phyloP scores from a whole-genome alignment of 2,113 vertebrate species.

The Cephalopterus ornatus region DNA sequence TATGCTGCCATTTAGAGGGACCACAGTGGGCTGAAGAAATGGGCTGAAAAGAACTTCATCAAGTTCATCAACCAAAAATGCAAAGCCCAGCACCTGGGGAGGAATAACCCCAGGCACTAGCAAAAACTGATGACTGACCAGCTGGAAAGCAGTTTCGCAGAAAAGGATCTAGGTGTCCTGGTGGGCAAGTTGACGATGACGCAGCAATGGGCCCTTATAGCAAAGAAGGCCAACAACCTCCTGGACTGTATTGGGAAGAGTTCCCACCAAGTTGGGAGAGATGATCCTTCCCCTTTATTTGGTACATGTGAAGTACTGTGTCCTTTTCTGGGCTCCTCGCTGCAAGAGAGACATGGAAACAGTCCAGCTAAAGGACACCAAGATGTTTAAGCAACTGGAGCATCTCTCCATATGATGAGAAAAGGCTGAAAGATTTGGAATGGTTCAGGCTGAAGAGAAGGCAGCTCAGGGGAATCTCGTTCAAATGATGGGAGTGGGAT shows the following conservation, averaged over 20 bases:
- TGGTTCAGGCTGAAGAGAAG: neutral
- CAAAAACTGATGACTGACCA: rapidly evolving
- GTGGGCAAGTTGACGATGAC: neutral
- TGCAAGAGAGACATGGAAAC: neutral
- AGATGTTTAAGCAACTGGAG: neutral
- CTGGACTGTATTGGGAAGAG: rapidly evolving
- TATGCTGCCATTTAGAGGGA: neutral
- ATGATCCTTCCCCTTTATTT: neutral
- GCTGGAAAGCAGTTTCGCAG: neutral
- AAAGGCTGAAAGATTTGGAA: neutral
- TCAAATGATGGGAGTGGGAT: neutral
- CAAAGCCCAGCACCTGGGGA: neutral
- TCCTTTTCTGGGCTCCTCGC: neutral
- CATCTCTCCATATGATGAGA: neutral
- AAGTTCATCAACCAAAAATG: neutral
- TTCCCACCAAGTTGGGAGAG: rapidly evolving
- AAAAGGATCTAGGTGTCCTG: neutral
- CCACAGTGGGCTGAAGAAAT: neutral
- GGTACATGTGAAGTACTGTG: neutral
- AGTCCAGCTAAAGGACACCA: neutral
- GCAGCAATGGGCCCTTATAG: rapidly evolving
- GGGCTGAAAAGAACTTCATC: neutral
- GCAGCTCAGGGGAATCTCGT: neutral
- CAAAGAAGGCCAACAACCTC: neutral
- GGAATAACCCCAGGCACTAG: neutral